phyloP scores from a whole-genome alignment of 2,797 vertebrate species.

The Chiroxiphia lanceolata region DNA sequence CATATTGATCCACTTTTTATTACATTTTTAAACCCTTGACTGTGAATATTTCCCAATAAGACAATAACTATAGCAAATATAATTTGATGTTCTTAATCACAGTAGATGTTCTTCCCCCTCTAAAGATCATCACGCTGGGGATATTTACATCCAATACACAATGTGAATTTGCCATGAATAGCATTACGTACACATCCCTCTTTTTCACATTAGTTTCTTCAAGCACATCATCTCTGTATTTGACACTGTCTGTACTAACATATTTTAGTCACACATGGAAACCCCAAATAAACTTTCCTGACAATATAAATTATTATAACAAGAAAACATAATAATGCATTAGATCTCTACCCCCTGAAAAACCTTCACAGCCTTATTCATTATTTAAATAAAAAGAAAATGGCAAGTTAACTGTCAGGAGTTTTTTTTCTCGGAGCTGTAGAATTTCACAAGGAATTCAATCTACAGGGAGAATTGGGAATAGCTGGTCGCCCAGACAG shows the following conservation, averaged over 20 bases:
- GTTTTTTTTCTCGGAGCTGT: constrained; percentile 59
- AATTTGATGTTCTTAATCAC: constrained; percentile 72
- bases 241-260: constrained; percentile 39
- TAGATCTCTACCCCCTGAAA: constrained; percentile 64
- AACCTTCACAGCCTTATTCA: constrained; percentile 65
- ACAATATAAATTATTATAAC: constrained; percentile 35
- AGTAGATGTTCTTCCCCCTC: constrained; percentile 50
- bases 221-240: constrained; percentile 11
- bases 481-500: constrained; percentile 69
- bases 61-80: constrained; percentile 73
- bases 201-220: constrained; percentile 20
- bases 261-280: constrained; percentile 48
- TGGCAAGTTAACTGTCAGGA: constrained; percentile 64
- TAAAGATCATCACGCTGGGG: constrained; percentile 39
- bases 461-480: constrained; percentile 43
- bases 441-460: constrained; percentile 73
- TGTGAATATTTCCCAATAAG: constrained; percentile 72
- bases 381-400: constrained; percentile 66
- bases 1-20: constrained; percentile 75
- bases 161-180: constrained; percentile 15
- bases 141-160: constrained; percentile 51
- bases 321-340: constrained; percentile 39
- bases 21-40: constrained; percentile 74
- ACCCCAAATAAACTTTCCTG: constrained; percentile 27
- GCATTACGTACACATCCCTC: background rate